Conservation (phyloP, 2,888 invertebrate species). For the Eucriotettix oculatus region DNA sequence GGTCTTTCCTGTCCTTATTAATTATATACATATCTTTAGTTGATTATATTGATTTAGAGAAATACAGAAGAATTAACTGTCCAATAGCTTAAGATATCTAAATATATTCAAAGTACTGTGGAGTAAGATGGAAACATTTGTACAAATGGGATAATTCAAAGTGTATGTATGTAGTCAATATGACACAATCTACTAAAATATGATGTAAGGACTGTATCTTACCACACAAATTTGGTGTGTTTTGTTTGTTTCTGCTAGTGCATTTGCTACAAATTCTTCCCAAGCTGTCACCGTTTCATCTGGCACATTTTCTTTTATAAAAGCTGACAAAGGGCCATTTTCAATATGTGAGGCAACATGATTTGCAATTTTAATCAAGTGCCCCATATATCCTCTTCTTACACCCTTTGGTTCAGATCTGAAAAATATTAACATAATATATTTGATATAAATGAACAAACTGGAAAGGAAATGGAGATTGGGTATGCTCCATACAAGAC, state of each 20-base stretch:
- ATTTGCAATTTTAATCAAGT: conserved; percentile 36
- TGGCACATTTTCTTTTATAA: conserved; percentile 24
- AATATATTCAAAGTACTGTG: too few relatives aligned
- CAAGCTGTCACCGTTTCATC: conserved; percentile 25
- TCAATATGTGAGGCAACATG: conserved; percentile 25
- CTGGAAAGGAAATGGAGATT: too few relatives aligned
- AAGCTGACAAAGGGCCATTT: conserved; percentile 23
- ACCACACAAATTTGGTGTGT: conserved; percentile 22
- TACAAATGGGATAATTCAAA: too few relatives aligned
- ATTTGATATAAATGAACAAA: neutral
- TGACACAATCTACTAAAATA: neutral
- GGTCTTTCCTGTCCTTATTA: too few relatives aligned
- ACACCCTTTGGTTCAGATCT: conserved; percentile 17
- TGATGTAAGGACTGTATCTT: conserved; percentile 3
- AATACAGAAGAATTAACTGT: too few relatives aligned
- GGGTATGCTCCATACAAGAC: too few relatives aligned
- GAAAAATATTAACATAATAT: too few relatives aligned
- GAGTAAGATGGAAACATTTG: too few relatives aligned
- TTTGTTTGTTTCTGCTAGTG: conserved; percentile 23
- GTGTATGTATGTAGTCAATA: too few relatives aligned
- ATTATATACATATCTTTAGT: too few relatives aligned
- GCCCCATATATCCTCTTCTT: conserved; percentile 43
- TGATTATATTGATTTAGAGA: too few relatives aligned
- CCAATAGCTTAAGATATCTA: too few relatives aligned
- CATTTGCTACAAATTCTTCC: conserved; percentile 26